Evolutionary conservation across 1,140 invertebrate species (phyloP).

Genomic region (Zaprionus camerounensis): DNA sequence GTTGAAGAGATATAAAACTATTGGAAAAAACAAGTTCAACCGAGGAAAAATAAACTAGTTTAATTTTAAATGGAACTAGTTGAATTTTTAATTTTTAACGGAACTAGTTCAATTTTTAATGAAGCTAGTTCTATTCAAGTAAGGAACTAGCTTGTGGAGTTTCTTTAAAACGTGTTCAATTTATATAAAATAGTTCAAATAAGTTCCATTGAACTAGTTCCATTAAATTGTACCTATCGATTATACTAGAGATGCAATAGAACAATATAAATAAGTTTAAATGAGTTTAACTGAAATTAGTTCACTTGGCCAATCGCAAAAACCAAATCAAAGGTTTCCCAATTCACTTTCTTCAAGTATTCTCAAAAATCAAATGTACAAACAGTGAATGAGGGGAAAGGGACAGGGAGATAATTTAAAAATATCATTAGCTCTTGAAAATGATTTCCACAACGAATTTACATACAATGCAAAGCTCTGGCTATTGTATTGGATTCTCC

Average conservation of each 20-base stretch:
- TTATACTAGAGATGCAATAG: neutral
- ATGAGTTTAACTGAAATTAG: neutral
- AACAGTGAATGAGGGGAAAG: conserved; percentile 10
- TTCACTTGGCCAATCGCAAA: neutral
- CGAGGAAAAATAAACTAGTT: too few species aligned
- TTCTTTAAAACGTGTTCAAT: too few species aligned
- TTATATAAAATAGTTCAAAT: too few species aligned
- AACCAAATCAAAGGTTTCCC: neutral
- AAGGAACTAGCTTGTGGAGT: too few species aligned
- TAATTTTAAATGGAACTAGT: too few species aligned
- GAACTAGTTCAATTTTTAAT: too few species aligned
- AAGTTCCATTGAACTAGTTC: too few species aligned
- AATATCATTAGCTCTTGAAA: conserved; percentile 71
- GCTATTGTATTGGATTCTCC: conserved; percentile 12
- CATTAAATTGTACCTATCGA: neutral
- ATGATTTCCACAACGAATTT: conserved; percentile 70
- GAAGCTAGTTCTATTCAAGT: too few species aligned
- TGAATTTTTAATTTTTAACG: too few species aligned
- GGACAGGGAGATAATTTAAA: conserved; percentile 23
- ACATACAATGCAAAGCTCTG: conserved; percentile 56
- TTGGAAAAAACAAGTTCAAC: too few species aligned
- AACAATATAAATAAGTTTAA: neutral
- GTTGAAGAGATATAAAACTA: too few species aligned
- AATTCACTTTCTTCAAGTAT: neutral
- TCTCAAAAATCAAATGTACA: neutral